phyloP scores from a whole-genome alignment of 2,113 vertebrate genomes.

The Cisticola juncidis region DNA sequence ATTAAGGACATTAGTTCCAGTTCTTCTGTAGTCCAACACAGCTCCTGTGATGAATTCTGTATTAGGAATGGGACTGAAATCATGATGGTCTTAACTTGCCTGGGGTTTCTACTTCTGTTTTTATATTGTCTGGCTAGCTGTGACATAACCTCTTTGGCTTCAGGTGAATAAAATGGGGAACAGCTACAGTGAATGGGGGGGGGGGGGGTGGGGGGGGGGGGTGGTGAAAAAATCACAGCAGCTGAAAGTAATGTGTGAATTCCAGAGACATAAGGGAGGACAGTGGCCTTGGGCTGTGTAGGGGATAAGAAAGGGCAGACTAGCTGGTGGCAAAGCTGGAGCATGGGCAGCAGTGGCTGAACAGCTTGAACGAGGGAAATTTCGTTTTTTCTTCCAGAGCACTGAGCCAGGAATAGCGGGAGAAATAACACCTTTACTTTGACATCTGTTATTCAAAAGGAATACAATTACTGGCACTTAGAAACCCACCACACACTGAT shows the following conservation, averaged over 20 bases:
- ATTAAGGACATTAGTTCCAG: not conserved
- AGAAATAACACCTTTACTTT: not conserved
- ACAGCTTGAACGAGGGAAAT: not conserved
- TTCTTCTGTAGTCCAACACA: not conserved
- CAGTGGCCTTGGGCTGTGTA: not conserved
- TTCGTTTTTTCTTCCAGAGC: not conserved
- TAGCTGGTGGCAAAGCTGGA: not conserved
- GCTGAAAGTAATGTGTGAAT: not conserved
- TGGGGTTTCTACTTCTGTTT: not conserved
- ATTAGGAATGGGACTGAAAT: not conserved
- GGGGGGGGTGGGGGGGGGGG: no score
- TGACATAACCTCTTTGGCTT: not conserved
- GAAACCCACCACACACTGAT: not conserved
- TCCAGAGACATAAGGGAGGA: not conserved
- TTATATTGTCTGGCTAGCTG: not conserved
- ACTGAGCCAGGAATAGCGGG: not conserved
- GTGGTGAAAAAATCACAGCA: not conserved
- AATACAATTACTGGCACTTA: not conserved
- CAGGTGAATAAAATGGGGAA: not conserved
- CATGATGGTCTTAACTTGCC: not conserved
- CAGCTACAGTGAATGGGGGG: not conserved
- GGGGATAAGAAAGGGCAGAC: not conserved
- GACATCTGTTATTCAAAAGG: not conserved
- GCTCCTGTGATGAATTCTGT: not conserved
- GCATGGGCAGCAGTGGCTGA: not conserved